phyloP scores from a whole-genome alignment of 2,888 invertebrate genomes.

The Tribolium freemani region DNA sequence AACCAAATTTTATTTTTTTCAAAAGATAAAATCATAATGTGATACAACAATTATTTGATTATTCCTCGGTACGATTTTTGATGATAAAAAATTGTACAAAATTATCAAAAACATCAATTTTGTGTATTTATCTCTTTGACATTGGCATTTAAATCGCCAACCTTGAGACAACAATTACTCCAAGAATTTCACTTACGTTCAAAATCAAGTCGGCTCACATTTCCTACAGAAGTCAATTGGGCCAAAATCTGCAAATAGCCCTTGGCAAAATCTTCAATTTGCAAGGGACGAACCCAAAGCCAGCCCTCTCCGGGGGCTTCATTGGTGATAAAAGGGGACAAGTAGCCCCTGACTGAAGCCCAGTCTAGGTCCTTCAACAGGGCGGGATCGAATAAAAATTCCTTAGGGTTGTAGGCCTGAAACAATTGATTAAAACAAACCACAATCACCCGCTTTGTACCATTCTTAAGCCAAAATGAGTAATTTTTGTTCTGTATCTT shows the following conservation, averaged over 20 bases:
- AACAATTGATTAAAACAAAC: constrained; percentile 36
- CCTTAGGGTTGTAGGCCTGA: constrained; percentile 49
- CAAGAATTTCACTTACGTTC: constrained; percentile 75
- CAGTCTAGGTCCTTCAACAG: constrained; percentile 78
- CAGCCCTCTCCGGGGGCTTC: constrained; percentile 80
- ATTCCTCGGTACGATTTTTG: no score
- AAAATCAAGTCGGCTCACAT: constrained; percentile 83
- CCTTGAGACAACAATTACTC: constrained; percentile 9
- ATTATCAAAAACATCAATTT: not conserved
- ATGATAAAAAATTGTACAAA: not conserved
- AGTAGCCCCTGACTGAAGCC: constrained; percentile 73
- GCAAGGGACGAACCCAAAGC: constrained; percentile 84
- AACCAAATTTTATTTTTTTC: constrained; percentile 25
- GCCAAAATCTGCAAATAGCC: constrained; percentile 85
- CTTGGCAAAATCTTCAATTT: constrained; percentile 84
- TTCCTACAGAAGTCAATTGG: constrained; percentile 89
- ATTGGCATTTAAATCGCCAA: constrained; percentile 1
- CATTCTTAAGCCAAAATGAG: not conserved
- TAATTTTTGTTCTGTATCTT: not conserved
- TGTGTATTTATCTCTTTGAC: not conserved
- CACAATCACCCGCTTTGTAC: not conserved
- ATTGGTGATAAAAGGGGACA: constrained; percentile 80
- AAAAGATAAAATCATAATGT: not conserved
- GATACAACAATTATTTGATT: no score
- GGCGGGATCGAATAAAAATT: constrained; percentile 75